These are phyloP conservation scores for Grus americana DNA, from an alignment of 2,113 vertebrate species.

Conservation along the genomic window DNA sequence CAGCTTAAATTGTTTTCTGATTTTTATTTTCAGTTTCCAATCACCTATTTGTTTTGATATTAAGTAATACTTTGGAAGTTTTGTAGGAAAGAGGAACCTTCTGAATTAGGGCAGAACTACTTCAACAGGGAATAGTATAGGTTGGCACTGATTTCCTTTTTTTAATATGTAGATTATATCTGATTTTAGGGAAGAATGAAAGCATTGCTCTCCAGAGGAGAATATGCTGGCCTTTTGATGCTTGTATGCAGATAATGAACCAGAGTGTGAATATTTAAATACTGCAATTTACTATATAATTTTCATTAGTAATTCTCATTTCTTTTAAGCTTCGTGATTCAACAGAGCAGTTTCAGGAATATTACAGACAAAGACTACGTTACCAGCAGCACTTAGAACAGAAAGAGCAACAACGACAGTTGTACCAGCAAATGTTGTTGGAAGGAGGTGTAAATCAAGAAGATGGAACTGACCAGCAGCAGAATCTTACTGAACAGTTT, in stretches of 20 bases:
- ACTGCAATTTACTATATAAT: neutral
- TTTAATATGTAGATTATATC: neutral
- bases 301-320: neutral
- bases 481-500: conserved; percentile 96
- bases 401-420: conserved; percentile 93
- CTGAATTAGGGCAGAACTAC: neutral
- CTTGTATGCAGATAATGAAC: neutral
- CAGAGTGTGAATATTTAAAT: neutral
- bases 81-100: neutral
- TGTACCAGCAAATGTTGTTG: conserved; percentile 97
- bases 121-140: neutral
- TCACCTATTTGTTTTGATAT: neutral
- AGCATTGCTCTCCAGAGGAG: neutral
- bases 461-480: conserved; percentile 82
- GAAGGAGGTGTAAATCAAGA: conserved; percentile 94
- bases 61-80: neutral
- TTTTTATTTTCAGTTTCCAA: neutral
- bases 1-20: neutral
- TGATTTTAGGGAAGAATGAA: neutral
- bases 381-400: conserved; percentile 98
- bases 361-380: conserved; percentile 91
- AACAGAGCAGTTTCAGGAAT: conserved; percentile 94
- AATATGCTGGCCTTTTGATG: neutral
- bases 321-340: conserved; percentile 88
- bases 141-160: neutral